Base-by-base conservation (phyloP, 1,140 invertebrate genomes). In the Alviniconcha marisindica region DNA sequence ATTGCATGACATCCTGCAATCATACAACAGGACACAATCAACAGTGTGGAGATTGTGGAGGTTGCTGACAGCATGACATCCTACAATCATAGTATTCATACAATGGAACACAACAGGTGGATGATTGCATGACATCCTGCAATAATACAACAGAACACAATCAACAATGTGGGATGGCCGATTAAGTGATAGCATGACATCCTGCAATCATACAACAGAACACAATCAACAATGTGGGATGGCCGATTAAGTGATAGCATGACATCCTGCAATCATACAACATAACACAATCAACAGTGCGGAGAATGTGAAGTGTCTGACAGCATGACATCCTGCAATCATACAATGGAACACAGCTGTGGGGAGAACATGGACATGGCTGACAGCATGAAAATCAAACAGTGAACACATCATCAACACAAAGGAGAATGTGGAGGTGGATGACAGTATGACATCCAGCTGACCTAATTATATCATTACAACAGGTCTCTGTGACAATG, bases 51-150 rank as follows among this genome's bases (percentile, higher is more conserved):
- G 87, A 91, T 90, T 42, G 91, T 92, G 74, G 88, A 90, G 31
- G 91, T 91, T 3, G 91, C 91, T 82, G 91, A 93, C 69, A 93
- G 87, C 92, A 93, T 93, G 85, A 93, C 92, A 92, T 92, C 92
- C 92, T 93, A 87, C 21, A 90, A 89, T n/a, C 84, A n/a, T n/a
- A n/a, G n/a, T n/a, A n/a, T n/a, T n/a, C n/a, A 15, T 71, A 48
- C 40, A 77, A n/a, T n/a, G n/a, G n/a, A 7, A 56, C 48, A 77
- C n/a, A 56, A 60, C 44, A n/a, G n/a, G n/a, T n/a, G n/a, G n/a
- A n/a, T n/a, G n/a, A n/a, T n/a, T n/a, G n/a, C n/a, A n/a, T n/a
- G n/a, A n/a, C n/a, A n/a, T n/a, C n/a, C n/a, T n/a, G n/a, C n/a
- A n/a, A n/a, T 44, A 21, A 48, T 28, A 77, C 60, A n/a, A n/a